A percentile compares a stretch with the other conserved stretches of the same genome.
These are phyloP conservation scores for Hapalemur alaotrensis DNA, from an alignment of 2,797 vertebrate genomes.

Conservation along the genomic window DNA sequence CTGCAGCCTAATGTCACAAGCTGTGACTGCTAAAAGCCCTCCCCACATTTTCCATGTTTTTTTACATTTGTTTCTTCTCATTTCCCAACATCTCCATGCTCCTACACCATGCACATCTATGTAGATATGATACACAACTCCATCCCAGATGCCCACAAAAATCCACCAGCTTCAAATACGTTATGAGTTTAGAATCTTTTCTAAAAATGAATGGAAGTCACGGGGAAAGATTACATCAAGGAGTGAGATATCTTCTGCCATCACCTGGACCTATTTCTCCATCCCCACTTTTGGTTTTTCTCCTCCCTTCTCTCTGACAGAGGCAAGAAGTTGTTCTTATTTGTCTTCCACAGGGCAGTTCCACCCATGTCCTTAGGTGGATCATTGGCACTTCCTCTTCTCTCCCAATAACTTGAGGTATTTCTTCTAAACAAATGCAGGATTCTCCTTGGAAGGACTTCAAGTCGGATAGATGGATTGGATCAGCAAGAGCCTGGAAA, in stretches of 20 bases:
- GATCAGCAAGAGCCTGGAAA: background rate
- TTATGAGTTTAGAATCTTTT: background rate
- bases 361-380: background rate
- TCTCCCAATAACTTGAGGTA: background rate
- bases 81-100: background rate
- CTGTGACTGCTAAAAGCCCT: background rate
- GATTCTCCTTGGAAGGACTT: background rate
- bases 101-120: fast-evolving
- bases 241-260: background rate
- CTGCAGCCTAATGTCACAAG: background rate
- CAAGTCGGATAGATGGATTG: background rate
- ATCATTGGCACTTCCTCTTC: background rate
- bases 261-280: background rate
- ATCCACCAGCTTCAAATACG: background rate
- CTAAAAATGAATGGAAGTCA: background rate
- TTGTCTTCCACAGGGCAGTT: background rate
- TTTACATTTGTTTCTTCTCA: background rate
- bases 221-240: background rate
- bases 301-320: background rate
- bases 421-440: background rate
- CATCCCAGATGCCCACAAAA: background rate
- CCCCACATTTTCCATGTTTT: background rate
- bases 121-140: background rate
- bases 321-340: background rate
- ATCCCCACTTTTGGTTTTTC: background rate